Evolutionary conservation across 23 tunicate genomes (phyloP).

Genomic region (Ascidia mentula): DNA sequence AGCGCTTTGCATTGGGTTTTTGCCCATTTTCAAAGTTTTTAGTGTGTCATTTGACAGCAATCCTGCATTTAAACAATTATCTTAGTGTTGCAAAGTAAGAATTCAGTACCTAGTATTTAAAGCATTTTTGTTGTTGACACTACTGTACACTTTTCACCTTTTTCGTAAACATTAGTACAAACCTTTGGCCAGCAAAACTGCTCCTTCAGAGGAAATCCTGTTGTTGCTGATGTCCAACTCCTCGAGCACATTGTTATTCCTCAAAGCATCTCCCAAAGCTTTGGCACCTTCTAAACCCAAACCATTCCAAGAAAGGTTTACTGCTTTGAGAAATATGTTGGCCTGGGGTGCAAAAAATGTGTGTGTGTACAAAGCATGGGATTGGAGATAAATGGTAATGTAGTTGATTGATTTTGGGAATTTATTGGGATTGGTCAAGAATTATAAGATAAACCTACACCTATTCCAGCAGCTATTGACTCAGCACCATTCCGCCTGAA

Average conservation of each 20-base stretch:
- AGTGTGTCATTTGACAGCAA: constrained; percentile 74
- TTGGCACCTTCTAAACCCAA: constrained; percentile 85
- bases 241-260: constrained; percentile 80
- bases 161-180: background rate
- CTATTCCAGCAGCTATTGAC: constrained; percentile 79
- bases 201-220: constrained; percentile 73
- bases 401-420: too few species aligned
- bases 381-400: too few species aligned
- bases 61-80: constrained; percentile 25
- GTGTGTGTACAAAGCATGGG: too few species aligned
- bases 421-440: too few species aligned
- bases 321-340: constrained; percentile 72
- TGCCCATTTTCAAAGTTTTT: constrained; percentile 63
- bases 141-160: background rate
- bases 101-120: too few species aligned
- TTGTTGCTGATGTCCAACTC: constrained; percentile 86
- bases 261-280: constrained; percentile 71
- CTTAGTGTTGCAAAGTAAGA: background rate
- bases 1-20: constrained; percentile 89
- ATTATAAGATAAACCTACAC: constrained; percentile 47
- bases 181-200: constrained; percentile 85
- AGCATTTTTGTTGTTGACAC: too few species aligned
- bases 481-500: constrained; percentile 78
- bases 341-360: constrained; percentile 49
- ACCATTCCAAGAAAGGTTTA: constrained; percentile 91